Evolutionary conservation across 2,113 vertebrate species (phyloP), one percentile per base, ranked within the genome.

Genomic region (Oriolus oriolus): DNA sequence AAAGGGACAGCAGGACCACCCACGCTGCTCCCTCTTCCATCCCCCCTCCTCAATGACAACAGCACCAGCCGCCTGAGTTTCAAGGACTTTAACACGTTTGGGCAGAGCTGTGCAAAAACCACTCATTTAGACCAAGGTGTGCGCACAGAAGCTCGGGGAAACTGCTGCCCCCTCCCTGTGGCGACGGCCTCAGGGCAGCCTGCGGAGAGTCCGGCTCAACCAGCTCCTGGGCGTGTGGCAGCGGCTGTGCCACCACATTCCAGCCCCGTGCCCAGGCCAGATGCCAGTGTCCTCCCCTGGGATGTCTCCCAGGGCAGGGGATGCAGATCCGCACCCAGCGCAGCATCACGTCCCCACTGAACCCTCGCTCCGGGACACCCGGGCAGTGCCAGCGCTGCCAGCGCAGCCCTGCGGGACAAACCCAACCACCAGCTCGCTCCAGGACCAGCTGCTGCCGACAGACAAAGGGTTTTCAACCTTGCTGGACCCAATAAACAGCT

Each of bases 401-500:
- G 13, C 2, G 11, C 60, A 19, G 30, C 50, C 30, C 41, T 4
- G 16, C 8, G 5, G 80, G 80, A 39, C 53, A 17, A 23, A 27
- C 10, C 65, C 35, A 3, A 5, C 0, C 31, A 0, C 4, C 64
- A 1, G 1, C n/a, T 31, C 63, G 0, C 12, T 10, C 42, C 89
- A 18, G 79, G 16, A n/a, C 4, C 84, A 30, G 90, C 91, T 92
- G 89, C 92, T 82, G 69, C 89, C 6, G 54, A 4, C 83, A 52
- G 45, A 42, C 91, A 45, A 19, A 83, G 91, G 87, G 37, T 59
- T 66, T 8, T 23, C 30, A 23, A 13, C 84, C 52, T 27, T 42
- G 80, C 95, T 10, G 91, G 87, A 44, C 95, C 95, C 76, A 8
- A 49, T 22, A 74, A 95, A 50, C 97, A 96, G 85, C 96, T 96